Base-by-base conservation (phyloP, 2,797 vertebrate genomes). In the Acropternis orthonyx region DNA sequence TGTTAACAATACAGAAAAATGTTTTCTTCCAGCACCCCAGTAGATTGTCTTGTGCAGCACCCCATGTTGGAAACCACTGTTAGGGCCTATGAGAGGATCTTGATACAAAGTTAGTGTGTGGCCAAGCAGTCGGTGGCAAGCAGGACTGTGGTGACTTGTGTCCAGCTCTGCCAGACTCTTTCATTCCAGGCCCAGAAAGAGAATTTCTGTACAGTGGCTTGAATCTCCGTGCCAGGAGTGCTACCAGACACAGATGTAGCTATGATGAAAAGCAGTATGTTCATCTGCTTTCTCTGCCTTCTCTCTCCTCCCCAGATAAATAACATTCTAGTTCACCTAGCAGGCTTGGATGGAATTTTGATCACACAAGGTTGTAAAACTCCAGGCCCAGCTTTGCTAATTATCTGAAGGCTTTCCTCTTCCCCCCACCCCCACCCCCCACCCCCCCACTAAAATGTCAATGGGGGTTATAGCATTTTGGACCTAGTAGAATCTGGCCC, bases 401-500 rank as follows among this genome's bases (percentile, higher is more conserved):
- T 82, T 61, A 52, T 39, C 27, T 26, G 19, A 83, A 80, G 27
- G 14, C 5, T 28, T n/a, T 26, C 34, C 30, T 15, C 19, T 10
- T 1, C 4, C 7, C 5, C 24, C n/a, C n/a, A n/a, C n/a, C n/a
- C n/a, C n/a, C n/a, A n/a, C n/a, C 4, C 7, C 5, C 24, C 39
- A 10, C 39, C 39, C 4, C 7, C 5, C 22, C 2, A 10, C 22
- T 46, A 11, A 73, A 81, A 55, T 19, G 15, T 65, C 6, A 4
- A 0, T 63, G 30, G 11, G 9, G 8, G 7, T 73, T 65, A 59
- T 28, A 85, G 65, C 34, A 34, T 24, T 81, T 89, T 51, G 10
- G 36, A 41, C 43, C 21, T 68, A 30, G 68, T 21, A 84, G 41
- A 78, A 65, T 61, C n/a, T 77, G 36, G 8, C 24, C 48, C 8